phyloP scores from a whole-genome alignment of 2,888 invertebrate species.

The Arge pagana region DNA sequence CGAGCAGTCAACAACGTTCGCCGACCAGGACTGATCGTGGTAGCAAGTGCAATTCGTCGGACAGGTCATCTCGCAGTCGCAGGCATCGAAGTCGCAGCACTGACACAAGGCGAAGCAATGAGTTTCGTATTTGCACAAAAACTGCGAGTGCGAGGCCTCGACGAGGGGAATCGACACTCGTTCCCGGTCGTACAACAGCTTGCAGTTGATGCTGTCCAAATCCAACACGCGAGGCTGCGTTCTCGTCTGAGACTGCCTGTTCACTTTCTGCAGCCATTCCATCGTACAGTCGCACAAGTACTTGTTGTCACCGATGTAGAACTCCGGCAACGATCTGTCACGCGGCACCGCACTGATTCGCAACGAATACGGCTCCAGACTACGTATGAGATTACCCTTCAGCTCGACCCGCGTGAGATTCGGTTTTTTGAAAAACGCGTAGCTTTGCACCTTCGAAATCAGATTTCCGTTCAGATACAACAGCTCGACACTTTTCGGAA shows the following conservation, averaged over 20 bases:
- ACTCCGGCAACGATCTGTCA: constrained; percentile 76
- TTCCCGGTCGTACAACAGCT: constrained; percentile 77
- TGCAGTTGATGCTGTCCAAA: constrained; percentile 81
- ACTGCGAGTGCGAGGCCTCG: constrained; percentile 80
- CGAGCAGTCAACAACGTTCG: constrained; percentile 84
- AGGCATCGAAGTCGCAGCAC: constrained; percentile 90
- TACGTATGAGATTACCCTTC: constrained; percentile 78
- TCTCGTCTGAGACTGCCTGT: constrained; percentile 71
- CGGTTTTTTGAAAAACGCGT: constrained; percentile 85
- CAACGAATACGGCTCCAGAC: constrained; percentile 75
- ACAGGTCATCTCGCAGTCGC: constrained; percentile 92
- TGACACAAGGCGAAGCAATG: constrained; percentile 87
- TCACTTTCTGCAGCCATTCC: constrained; percentile 87
- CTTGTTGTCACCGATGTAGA: constrained; percentile 84
- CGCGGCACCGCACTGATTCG: constrained; percentile 76
- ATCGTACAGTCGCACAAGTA: constrained; percentile 88
- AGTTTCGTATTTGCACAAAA: constrained; percentile 81
- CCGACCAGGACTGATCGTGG: constrained; percentile 85
- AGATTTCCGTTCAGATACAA: constrained; percentile 80
- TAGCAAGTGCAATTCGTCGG: constrained; percentile 87
- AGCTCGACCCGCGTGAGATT: constrained; percentile 82
- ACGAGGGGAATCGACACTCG: constrained; percentile 75
- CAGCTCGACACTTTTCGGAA: constrained; percentile 82
- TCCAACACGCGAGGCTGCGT: constrained; percentile 84
- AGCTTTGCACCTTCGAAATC: constrained; percentile 82